Base-by-base conservation (phyloP, 1,140 invertebrate genomes). In the Ditylenchus dipsaci region DNA sequence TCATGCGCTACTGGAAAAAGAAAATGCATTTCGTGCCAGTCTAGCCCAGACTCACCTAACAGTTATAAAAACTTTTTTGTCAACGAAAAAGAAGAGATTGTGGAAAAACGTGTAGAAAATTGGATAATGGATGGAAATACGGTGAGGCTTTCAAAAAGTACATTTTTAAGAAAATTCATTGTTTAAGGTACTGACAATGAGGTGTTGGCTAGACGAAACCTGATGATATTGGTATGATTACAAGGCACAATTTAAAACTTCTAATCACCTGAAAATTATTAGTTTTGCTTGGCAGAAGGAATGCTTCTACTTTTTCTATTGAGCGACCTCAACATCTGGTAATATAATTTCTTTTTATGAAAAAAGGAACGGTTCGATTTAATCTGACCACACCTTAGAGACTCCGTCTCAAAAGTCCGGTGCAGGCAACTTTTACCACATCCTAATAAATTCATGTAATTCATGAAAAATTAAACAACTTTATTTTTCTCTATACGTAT, bases 101-200 rank as follows among this genome's bases (percentile, higher is more conserved):
- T 68, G 13, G 66, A 68, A 21, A 66, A 69, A 15, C 26, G 21
- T 7, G 30, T 68, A 17, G 66, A 68, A 43, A 70, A 66, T 30
- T 68, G 66, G 66, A 26, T 68, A 17, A 53, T 53, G 15, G 3
- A 53, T 53, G n/a, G n/a, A 53, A 19, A 53, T 21, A 17, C 49
- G 49, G 49, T 19, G 15, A 53, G 23, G 3, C 8, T 21, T 53
- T 26, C 15, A 53, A 17, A 53, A 7, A 7, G 3, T 53, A 53
- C 3, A 53, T 53, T 15, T 53, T 53, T 3, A 26, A 3, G 15
- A 53, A 53, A 53, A 21, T 53, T 5, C 15, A 53, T 7, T 53
- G 3, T 3, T 53, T 53, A 17, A 53, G 23, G 49, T 53, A 17
- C 49, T 38, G 33, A 38, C 33, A 38, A 38, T 38, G 33, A 38